A percentile compares a stretch with the other conserved stretches of the same genome.
These are phyloP conservation scores for Novumbra hubbsi DNA, from an alignment of 2,797 vertebrate species.

Conservation along the genomic window DNA sequence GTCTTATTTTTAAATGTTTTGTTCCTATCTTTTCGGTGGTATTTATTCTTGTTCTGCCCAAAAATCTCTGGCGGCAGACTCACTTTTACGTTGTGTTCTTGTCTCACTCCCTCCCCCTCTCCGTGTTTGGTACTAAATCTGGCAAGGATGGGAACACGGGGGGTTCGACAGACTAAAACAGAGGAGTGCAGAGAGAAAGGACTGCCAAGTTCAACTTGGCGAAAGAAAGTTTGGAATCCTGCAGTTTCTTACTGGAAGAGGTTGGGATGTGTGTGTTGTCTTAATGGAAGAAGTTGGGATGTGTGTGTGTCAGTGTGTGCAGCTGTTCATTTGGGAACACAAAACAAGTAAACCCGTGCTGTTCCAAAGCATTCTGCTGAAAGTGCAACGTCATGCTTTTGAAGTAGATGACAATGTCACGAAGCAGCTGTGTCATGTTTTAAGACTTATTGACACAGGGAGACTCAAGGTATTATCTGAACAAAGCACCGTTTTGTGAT, in stretches of 20 bases:
- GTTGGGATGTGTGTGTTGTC: conserved; percentile 12
- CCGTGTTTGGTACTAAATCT: no score
- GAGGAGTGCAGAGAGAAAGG: background rate
- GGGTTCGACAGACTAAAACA: background rate
- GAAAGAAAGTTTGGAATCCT: background rate
- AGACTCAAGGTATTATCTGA: background rate
- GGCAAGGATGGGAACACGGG: no score
- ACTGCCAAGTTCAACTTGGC: background rate
- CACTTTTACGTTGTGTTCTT: background rate
- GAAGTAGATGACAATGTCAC: background rate
- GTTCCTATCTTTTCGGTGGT: background rate
- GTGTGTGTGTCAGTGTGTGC: conserved; percentile 40
- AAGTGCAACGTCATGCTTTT: conserved; percentile 33
- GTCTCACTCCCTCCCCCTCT: background rate
- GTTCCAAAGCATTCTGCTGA: background rate
- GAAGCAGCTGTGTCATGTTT: background rate
- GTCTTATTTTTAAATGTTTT: conserved; percentile 13
- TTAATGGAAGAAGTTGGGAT: background rate
- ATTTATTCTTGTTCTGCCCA: background rate
- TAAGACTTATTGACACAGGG: background rate
- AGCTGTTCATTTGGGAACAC: conserved; percentile 44
- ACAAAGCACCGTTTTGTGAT: no score
- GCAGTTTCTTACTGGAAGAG: conserved; percentile 41
- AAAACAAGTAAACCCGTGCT: conserved; percentile 39
- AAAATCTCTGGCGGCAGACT: conserved; percentile 13